Evolutionary conservation across 2,113 vertebrate species (phyloP).

Genomic region (Xyliphius kryptos): DNA sequence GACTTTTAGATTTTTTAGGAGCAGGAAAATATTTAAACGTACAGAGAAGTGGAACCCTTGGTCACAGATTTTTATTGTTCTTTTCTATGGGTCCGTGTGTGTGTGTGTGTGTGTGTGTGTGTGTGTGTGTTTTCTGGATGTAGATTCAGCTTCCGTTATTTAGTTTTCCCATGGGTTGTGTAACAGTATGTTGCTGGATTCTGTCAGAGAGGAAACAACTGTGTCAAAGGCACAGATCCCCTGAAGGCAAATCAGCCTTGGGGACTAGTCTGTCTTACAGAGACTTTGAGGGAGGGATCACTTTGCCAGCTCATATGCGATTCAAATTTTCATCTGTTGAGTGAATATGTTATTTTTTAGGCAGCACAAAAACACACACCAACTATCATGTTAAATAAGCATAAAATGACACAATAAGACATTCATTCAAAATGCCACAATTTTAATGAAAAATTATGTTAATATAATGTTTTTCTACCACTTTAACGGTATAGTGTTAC

Average conservation of each 20-base stretch:
- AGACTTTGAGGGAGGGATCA: not conserved
- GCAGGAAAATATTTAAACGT: too few relatives aligned
- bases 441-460: too few relatives aligned
- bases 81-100: too few relatives aligned
- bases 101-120: too few relatives aligned
- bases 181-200: conserved; percentile 29
- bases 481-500: too few relatives aligned
- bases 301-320: conserved; percentile 12
- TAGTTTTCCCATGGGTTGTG: conserved; percentile 2
- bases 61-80: too few relatives aligned
- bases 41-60: too few relatives aligned
- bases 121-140: not conserved
- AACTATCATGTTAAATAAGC: conserved; percentile 6
- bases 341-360: not conserved
- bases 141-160: not conserved
- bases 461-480: too few relatives aligned
- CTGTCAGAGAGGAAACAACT: conserved; percentile 31
- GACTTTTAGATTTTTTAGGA: too few relatives aligned
- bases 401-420: not conserved
- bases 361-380: not conserved
- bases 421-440: not conserved
- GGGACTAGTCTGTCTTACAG: conserved; percentile 13
- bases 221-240: conserved; percentile 28
- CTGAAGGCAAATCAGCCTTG: conserved; percentile 26
- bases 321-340: conserved; percentile 7